Evolutionary conservation across 2,797 vertebrate species (phyloP), one percentile per base, ranked within the genome.

Genomic region (Dipus sagitta): DNA sequence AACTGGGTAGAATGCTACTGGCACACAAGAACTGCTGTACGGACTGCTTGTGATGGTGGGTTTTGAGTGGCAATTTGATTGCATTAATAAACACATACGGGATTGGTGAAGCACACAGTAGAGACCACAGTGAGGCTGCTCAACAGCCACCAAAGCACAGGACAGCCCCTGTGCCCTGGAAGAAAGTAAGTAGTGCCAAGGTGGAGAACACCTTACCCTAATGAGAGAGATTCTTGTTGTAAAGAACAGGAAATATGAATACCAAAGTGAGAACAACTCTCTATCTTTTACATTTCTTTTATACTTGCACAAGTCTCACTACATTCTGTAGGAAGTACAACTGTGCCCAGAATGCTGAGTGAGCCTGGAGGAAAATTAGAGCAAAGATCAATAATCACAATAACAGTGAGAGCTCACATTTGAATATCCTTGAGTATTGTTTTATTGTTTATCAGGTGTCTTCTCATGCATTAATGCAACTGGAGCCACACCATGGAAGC

Each of bases 141-240:
- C 11, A 86, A 12, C 1, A 17, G 17, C 12, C 24, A 34, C 2
- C 15, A 38, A 30, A 4, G 28, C 79, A 68, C 17, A 34, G 60
- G 26, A 6, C 8, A 42, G 18, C 1, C 21, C 11, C 2, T 7
- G n/a, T 2, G 3, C 20, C 26, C 14, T 7, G 32, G 14, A 10
- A 3, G 74, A 52, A 81, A 84, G 38, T 34, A 2, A 6, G 60
- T 15, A 54, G 5, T 54, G 68, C n/a, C 0, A 3, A 47, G 6
- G 13, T 4, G 52, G 20, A 76, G 30, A 42, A 47, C 0, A 14
- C 18, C 75, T n/a, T 83, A 92, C 75, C 64, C 24, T 14, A 34
- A 76, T 78, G 83, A 91, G 81, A 91, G 79, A 96, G 95, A 79
- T 79, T 95, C 81, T 88, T 96, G 64, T 58, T 92, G 65, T 54